Percentiles rank a stretch among this genome's conserved stretches.
Conservation (phyloP, 2,888 invertebrate genomes). For the Habrosyne pyritoides region DNA sequence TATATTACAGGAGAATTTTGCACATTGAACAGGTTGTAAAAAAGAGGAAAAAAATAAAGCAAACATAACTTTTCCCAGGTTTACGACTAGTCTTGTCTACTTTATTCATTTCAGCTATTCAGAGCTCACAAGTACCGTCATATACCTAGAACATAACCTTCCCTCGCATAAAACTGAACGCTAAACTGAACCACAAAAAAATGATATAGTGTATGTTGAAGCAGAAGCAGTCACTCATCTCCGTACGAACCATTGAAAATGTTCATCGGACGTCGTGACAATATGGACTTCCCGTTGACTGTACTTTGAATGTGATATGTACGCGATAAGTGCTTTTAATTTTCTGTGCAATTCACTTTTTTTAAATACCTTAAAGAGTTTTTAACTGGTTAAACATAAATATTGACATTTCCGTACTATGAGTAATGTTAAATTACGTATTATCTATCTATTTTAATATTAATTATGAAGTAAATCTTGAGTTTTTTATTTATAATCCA, state of each 20-base stretch:
- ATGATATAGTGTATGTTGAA: background rate
- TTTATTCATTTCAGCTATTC: slow-evolving; percentile 28
- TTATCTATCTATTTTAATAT: too few relatives aligned
- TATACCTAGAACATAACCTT: slow-evolving; percentile 20
- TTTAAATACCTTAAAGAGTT: too few relatives aligned
- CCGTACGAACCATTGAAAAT: background rate
- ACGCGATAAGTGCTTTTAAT: too few relatives aligned
- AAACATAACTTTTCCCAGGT: slow-evolving; percentile 14
- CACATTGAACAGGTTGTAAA: slow-evolving; percentile 17
- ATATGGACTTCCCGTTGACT: too few relatives aligned
- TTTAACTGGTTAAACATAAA: too few relatives aligned
- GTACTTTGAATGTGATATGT: too few relatives aligned
- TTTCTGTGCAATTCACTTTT: too few relatives aligned
- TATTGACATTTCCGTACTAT: too few relatives aligned
- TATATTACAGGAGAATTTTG: background rate
- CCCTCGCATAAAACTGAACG: slow-evolving; percentile 21
- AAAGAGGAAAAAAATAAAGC: slow-evolving; percentile 25
- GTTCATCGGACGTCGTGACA: too few relatives aligned
- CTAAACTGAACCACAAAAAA: background rate
- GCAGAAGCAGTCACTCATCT: background rate
- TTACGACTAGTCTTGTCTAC: slow-evolving; percentile 25
- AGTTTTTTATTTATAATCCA: too few relatives aligned
- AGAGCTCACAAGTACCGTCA: slow-evolving; percentile 22
- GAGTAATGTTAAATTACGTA: too few relatives aligned
- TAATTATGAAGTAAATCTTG: too few relatives aligned